A percentile compares a stretch with the other conserved stretches of the same genome.
These are phyloP conservation scores for Tadarida brasiliensis DNA, from an alignment of 2,797 vertebrate genomes.

Conservation along the genomic window DNA sequence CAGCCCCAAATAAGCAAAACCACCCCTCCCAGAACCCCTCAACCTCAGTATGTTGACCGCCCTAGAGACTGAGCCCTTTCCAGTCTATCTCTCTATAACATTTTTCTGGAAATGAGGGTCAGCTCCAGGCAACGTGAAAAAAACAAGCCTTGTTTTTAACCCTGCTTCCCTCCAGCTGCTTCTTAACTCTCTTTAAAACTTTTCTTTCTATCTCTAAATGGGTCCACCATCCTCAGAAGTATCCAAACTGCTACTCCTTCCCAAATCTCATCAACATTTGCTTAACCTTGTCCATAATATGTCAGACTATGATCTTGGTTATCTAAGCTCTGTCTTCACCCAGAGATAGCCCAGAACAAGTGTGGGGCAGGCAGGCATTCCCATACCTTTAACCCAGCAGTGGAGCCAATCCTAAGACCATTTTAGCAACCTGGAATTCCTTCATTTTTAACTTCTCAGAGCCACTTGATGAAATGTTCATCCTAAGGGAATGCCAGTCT, in stretches of 20 bases:
- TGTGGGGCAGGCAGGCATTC: background rate
- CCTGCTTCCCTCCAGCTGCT: background rate
- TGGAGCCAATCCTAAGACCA: background rate
- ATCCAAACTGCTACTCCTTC: background rate
- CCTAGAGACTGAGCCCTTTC: background rate
- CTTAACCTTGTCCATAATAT: background rate
- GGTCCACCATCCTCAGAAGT: background rate
- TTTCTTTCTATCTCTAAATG: background rate
- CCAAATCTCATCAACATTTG: background rate
- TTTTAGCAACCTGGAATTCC: background rate
- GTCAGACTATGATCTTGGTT: background rate
- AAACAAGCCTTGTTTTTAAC: background rate
- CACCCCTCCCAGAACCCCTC: background rate
- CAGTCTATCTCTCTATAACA: background rate
- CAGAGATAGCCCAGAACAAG: background rate
- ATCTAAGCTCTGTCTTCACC: background rate
- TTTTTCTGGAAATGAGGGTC: background rate
- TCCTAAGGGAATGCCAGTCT: background rate
- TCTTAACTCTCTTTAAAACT: background rate
- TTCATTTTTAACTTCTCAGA: background rate
- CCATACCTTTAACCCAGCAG: background rate
- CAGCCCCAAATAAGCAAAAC: background rate
- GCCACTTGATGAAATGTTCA: background rate
- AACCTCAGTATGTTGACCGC: rapidly evolving
- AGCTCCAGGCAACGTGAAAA: background rate